Percentiles rank a stretch among this genome's conserved stretches.
These are phyloP conservation scores for Stichopus chloronotus DNA, from an alignment of 35 echinoderm and acorn worm genomes.

Conservation along the genomic window DNA sequence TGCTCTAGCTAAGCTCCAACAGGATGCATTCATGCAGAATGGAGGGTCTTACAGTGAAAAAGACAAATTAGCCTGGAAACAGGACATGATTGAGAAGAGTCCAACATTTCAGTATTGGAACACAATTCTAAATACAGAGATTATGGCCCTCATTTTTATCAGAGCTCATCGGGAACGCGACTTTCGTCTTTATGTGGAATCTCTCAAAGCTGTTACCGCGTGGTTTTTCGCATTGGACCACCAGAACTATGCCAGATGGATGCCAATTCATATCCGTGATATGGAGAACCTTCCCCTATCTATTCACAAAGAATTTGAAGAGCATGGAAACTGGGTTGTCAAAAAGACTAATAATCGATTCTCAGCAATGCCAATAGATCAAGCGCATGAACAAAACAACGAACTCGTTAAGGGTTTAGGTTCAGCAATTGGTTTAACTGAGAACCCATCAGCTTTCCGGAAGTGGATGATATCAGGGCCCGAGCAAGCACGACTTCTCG, in stretches of 20 bases:
- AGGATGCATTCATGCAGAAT: conserved; percentile 37
- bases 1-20: conserved; percentile 29
- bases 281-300: neutral
- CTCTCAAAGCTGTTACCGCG: neutral
- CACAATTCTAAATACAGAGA: neutral
- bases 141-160: neutral
- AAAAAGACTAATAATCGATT: neutral
- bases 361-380: conserved; percentile 13
- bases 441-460: conserved; percentile 62
- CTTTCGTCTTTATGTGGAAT: neutral
- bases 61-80: neutral
- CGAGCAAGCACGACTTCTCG: conserved; percentile 58
- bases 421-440: conserved; percentile 65
- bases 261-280: conserved; percentile 19
- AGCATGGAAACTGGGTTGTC: neutral
- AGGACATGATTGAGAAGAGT: too few species aligned
- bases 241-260: neutral
- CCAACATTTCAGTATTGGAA: neutral
- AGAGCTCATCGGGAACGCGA: neutral
- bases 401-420: conserved; percentile 65
- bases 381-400: conserved; percentile 56
- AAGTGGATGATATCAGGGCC: conserved; percentile 75
- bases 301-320: conserved; percentile 32
- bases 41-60: neutral
- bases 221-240: conserved; percentile 1